Conservation (phyloP, 1,140 invertebrate genomes). For the Pemphigus obesinymphae region DNA sequence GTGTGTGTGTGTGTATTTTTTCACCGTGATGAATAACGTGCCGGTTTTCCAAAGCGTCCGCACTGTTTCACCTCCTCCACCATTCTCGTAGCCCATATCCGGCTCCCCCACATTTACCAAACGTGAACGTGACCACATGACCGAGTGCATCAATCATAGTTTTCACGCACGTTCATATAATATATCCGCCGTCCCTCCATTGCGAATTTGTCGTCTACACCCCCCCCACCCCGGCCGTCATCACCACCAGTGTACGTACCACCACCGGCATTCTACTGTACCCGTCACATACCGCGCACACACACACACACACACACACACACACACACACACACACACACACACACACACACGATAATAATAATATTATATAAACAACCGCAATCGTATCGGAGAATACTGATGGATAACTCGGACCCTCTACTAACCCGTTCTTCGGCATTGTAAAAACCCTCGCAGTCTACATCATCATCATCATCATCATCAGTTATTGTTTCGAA, state of each 20-base stretch:
- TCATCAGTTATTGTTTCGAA: not conserved
- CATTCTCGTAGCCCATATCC: not conserved
- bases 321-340: not conserved
- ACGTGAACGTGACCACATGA: constrained; percentile 32
- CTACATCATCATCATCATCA: too few relatives aligned
- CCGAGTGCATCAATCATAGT: constrained; percentile 39
- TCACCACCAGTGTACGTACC: too few relatives aligned
- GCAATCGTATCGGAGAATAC: not conserved
- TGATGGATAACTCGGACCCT: constrained; percentile 12
- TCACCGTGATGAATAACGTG: constrained; percentile 22
- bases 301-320: not conserved
- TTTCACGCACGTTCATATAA: not conserved
- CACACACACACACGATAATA: not conserved
- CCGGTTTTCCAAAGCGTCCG: not conserved
- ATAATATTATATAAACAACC: not conserved
- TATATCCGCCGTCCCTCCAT: not conserved
- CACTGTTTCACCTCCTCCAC: not conserved
- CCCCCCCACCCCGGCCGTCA: too few relatives aligned
- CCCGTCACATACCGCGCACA: not conserved
- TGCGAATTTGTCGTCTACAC: not conserved
- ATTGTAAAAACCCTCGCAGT: not conserved
- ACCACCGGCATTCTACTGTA: too few relatives aligned
- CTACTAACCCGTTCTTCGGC: not conserved
- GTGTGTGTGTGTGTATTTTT: constrained; percentile 1
- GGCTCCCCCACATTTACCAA: not conserved